Evolutionary conservation across 2,113 vertebrate species (phyloP).

Genomic region (Brienomyrus brachyistius): DNA sequence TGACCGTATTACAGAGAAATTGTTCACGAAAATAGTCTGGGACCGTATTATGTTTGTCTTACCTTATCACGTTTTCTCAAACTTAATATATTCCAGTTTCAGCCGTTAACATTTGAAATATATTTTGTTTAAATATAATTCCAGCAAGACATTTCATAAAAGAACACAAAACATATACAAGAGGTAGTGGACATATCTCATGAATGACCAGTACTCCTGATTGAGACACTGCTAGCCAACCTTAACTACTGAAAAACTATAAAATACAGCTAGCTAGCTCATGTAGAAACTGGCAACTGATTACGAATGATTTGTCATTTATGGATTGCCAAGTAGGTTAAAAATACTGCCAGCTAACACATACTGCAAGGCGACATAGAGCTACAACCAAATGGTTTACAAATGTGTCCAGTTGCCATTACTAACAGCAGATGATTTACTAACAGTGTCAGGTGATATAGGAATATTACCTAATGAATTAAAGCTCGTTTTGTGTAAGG

Average conservation of each 20-base stretch:
- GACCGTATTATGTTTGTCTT: not conserved
- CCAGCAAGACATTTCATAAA: not conserved
- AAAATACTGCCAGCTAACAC: not conserved
- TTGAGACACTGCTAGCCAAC: not conserved
- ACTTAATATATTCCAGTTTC: not conserved
- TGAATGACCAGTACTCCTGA: not conserved
- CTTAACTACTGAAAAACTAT: not conserved
- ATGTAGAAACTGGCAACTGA: conserved; percentile 3
- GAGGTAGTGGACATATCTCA: not conserved
- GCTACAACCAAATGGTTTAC: not conserved
- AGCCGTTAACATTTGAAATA: not conserved
- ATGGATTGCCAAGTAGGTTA: conserved; percentile 1
- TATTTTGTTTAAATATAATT: not conserved
- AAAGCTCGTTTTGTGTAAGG: not conserved
- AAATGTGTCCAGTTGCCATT: not conserved
- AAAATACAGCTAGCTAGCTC: not conserved
- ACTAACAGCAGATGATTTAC: not conserved
- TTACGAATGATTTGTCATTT: not conserved
- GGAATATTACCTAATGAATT: not conserved
- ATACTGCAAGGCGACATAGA: not conserved
- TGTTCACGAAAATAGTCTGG: not conserved
- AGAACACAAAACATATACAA: not conserved
- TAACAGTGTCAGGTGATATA: not conserved
- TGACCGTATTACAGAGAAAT: not conserved
- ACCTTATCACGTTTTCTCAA: not conserved